Evolutionary conservation across 2,797 vertebrate species (phyloP).

Genomic region (Channa striata): DNA sequence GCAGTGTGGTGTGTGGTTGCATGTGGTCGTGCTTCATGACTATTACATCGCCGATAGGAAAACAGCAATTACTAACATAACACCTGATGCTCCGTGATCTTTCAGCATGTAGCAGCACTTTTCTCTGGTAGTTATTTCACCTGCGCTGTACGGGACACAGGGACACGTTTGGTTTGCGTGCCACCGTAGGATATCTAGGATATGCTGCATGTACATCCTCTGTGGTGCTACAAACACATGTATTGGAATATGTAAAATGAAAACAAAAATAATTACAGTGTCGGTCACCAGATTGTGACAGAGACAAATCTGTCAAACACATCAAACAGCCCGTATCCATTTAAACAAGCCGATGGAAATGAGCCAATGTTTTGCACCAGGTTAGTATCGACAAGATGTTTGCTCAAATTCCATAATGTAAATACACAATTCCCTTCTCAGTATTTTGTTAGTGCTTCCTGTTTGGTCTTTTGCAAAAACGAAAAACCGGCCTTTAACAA

Average conservation of each 20-base stretch:
- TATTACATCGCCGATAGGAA: constrained; percentile 13
- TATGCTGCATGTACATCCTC: neutral
- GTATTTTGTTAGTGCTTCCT: neutral
- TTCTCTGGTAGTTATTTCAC: constrained; percentile 4
- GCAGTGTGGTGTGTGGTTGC: constrained; percentile 9
- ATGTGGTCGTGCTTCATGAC: constrained; percentile 18
- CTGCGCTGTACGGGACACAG: neutral
- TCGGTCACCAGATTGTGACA: neutral
- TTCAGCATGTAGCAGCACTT: neutral
- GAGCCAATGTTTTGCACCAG: constrained; percentile 3
- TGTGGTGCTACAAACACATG: neutral
- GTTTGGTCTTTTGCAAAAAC: neutral
- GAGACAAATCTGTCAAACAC: neutral
- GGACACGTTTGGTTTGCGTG: neutral
- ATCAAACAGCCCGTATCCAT: neutral
- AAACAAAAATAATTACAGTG: neutral
- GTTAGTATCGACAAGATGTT: constrained; percentile 1
- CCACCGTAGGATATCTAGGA: neutral
- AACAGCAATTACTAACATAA: constrained; percentile 37
- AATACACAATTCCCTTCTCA: too few relatives aligned
- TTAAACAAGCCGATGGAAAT: neutral
- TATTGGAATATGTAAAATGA: constrained; percentile 2
- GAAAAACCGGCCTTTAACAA: neutral
- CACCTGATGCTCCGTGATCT: constrained; percentile 29
- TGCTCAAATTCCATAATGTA: too few relatives aligned